phyloP scores from a whole-genome alignment of 2,888 invertebrate species.

The Melieria omissa region DNA sequence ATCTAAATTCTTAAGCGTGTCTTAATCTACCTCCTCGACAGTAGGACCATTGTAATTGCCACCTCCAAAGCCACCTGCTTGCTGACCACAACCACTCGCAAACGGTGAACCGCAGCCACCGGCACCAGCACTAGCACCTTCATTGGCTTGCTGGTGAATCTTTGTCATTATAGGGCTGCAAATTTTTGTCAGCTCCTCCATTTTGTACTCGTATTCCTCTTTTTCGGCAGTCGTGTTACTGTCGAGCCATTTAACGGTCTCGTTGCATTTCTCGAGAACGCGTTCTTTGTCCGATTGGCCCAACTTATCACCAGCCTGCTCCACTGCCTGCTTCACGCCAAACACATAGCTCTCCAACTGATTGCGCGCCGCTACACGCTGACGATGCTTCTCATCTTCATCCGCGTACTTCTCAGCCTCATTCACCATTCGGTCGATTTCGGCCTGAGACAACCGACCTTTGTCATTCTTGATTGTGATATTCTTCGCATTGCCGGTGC shows the following conservation, averaged over 20 bases:
- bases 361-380: conserved; percentile 78
- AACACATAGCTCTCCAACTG: conserved; percentile 78
- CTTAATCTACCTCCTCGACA: conserved; percentile 62
- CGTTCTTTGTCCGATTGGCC: conserved; percentile 76
- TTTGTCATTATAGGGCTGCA: conserved; percentile 70
- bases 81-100: no score
- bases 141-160: conserved; percentile 57
- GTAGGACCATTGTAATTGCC: conserved; percentile 65
- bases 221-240: conserved; percentile 80
- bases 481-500: conserved; percentile 75
- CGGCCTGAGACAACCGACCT: conserved; percentile 80
- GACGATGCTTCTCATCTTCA: conserved; percentile 77
- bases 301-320: conserved; percentile 74
- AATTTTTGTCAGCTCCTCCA: conserved; percentile 60
- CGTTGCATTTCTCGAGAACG: conserved; percentile 73
- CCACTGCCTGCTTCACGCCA: conserved; percentile 76
- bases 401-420: conserved; percentile 79
- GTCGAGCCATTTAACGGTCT: conserved; percentile 80
- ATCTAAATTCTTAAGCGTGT: background rate
- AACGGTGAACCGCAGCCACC: no score
- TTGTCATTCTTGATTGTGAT: conserved; percentile 86
- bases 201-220: conserved; percentile 75
- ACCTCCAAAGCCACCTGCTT: conserved; percentile 72
- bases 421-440: conserved; percentile 80
- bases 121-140: conserved; percentile 68